A percentile compares a stretch with the other conserved stretches of the same genome.
These are phyloP conservation scores for Brenthis daphne DNA, from an alignment of 2,888 invertebrate genomes.

Conservation along the genomic window DNA sequence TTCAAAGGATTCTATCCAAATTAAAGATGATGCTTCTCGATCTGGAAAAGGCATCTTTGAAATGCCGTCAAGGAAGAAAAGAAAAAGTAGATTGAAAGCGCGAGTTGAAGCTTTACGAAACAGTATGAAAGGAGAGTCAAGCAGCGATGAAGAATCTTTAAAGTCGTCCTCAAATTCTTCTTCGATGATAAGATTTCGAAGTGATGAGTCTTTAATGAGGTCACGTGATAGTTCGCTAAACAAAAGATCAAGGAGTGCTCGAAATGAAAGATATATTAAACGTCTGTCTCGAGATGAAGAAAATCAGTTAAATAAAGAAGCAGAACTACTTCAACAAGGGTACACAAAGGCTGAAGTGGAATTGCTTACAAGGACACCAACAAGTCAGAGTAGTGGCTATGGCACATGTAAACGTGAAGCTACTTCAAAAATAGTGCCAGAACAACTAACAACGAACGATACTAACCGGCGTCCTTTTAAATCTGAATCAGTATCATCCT, in stretches of 20 bases:
- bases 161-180: slow-evolving; percentile 83
- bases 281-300: slow-evolving; percentile 88
- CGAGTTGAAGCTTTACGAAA: slow-evolving; percentile 86
- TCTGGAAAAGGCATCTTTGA: slow-evolving; percentile 77
- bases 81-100: slow-evolving; percentile 84
- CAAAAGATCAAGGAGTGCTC: slow-evolving; percentile 86
- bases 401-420: slow-evolving; percentile 75
- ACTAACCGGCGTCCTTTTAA: slow-evolving; percentile 64
- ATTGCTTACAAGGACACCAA: slow-evolving; percentile 78
- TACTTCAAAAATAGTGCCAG: slow-evolving; percentile 71
- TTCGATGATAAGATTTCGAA: slow-evolving; percentile 85
- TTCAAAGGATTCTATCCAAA: slow-evolving; percentile 68
- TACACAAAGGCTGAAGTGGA: slow-evolving; percentile 80
- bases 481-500: slow-evolving; percentile 78
- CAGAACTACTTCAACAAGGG: slow-evolving; percentile 75
- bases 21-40: slow-evolving; percentile 66
- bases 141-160: slow-evolving; percentile 87
- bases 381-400: slow-evolving; percentile 77
- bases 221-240: slow-evolving; percentile 83
- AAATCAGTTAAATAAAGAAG: slow-evolving; percentile 79
- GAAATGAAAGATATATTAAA: slow-evolving; percentile 91
- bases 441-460: slow-evolving; percentile 61
- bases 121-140: slow-evolving; percentile 83
- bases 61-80: slow-evolving; percentile 76
- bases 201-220: slow-evolving; percentile 86